These are phyloP conservation scores for Tringa solitaria DNA, from an alignment of 2,113 vertebrate species.

Conservation along the genomic window DNA sequence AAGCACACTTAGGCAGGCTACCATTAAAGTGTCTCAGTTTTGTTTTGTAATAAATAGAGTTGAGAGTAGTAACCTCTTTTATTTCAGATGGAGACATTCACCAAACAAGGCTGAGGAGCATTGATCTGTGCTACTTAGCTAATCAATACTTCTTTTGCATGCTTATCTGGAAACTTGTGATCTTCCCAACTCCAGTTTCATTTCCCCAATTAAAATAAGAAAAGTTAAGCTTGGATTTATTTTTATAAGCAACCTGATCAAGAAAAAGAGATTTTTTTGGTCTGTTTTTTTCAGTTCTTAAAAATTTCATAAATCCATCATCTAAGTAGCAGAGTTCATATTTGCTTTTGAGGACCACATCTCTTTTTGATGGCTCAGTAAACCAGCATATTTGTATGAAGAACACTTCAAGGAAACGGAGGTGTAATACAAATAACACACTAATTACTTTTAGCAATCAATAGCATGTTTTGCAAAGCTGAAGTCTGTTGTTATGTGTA, in stretches of 20 bases:
- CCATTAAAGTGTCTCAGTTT: neutral
- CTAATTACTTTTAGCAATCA: neutral
- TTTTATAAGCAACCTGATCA: neutral
- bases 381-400: neutral
- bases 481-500: neutral
- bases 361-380: neutral
- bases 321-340: neutral
- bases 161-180: neutral
- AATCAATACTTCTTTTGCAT: neutral
- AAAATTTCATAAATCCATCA: neutral
- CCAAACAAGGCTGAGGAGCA: neutral
- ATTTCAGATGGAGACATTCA: neutral
- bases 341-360: neutral
- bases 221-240: neutral
- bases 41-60: neutral
- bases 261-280: neutral
- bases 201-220: neutral
- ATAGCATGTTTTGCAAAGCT: neutral
- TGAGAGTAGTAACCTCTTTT: neutral
- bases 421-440: neutral
- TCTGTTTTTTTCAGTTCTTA: neutral
- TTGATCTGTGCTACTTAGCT: neutral
- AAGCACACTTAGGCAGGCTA: neutral
- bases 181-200: neutral
- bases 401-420: neutral